Conservation (phyloP, 2,797 vertebrate genomes). For the Stomatorhinus walkeri region DNA sequence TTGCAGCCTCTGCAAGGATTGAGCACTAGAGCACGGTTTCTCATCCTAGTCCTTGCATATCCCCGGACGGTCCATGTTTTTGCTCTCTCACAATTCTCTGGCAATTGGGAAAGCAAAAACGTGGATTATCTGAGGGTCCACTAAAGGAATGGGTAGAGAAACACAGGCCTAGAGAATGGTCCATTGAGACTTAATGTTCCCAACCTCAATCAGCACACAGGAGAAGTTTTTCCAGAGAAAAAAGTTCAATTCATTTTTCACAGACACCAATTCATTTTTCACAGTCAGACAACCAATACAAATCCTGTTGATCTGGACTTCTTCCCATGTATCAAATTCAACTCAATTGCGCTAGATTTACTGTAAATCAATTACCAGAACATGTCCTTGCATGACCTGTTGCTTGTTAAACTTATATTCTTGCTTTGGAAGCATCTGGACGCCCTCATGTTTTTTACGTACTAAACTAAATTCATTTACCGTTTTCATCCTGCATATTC, state of each 20-base stretch:
- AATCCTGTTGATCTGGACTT: neutral
- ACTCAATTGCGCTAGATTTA: neutral
- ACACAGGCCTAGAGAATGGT: neutral
- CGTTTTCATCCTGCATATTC: neutral
- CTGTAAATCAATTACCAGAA: neutral
- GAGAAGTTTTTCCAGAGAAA: neutral
- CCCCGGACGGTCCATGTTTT: neutral
- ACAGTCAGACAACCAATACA: neutral
- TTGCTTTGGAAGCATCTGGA: conserved; percentile 36
- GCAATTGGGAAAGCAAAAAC: neutral
- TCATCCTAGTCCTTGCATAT: neutral
- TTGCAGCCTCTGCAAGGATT: neutral
- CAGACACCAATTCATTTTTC: neutral
- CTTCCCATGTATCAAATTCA: neutral
- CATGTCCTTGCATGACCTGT: neutral
- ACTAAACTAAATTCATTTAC: neutral
- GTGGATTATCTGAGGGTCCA: neutral
- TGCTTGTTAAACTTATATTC: conserved; percentile 30
- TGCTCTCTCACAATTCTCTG: neutral
- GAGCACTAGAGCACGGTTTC: neutral
- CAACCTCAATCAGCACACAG: neutral
- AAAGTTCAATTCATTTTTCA: neutral
- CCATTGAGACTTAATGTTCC: neutral
- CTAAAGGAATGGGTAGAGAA: neutral
- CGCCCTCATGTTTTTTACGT: conserved; percentile 28